These are phyloP conservation scores for Pemphigus obesinymphae DNA, from an alignment of 1,140 invertebrate genomes.

Conservation along the genomic window DNA sequence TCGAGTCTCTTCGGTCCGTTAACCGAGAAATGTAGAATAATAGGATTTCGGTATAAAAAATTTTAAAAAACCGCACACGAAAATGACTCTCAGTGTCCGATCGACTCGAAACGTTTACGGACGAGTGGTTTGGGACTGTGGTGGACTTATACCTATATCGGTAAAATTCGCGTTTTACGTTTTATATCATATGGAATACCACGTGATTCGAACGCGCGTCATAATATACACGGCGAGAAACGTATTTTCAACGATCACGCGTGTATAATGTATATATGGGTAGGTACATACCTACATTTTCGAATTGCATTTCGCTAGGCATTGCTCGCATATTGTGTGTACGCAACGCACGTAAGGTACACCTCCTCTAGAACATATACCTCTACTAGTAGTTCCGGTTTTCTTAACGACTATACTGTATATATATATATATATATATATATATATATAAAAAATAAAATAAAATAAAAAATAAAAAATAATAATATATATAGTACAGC, in stretches of 20 bases:
- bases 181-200: too few species aligned
- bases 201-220: not conserved
- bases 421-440: not conserved
- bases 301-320: not conserved
- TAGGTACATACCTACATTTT: too few species aligned
- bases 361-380: not conserved
- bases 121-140: not conserved
- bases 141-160: not conserved
- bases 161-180: too few species aligned
- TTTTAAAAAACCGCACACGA: too few species aligned
- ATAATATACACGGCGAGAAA: not conserved
- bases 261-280: too few species aligned
- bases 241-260: too few species aligned
- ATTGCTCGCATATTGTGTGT: not conserved
- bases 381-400: constrained; percentile 18
- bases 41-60: too few species aligned
- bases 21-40: too few species aligned
- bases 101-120: too few species aligned
- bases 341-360: not conserved
- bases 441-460: too few species aligned
- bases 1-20: too few species aligned
- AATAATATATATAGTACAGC: not conserved
- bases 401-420: not conserved
- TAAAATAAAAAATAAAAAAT: not conserved
- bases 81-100: too few species aligned